Evolutionary conservation across 2,888 invertebrate species (phyloP).

Genomic region (Drosophila planitibia): DNA sequence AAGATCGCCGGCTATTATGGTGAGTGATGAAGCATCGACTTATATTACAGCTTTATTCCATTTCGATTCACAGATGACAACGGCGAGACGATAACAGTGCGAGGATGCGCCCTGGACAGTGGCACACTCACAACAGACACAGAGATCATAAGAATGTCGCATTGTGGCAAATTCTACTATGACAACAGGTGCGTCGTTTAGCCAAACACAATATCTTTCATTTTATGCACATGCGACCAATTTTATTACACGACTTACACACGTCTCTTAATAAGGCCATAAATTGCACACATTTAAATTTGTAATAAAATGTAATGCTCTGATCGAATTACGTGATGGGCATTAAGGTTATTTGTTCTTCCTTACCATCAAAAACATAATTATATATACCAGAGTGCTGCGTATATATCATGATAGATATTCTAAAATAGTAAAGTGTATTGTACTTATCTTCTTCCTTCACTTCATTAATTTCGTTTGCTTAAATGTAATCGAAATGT

Average conservation of each 20-base stretch:
- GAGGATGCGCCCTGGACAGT: conserved; percentile 97
- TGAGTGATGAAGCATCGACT: conserved; percentile 83
- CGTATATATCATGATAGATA: background rate
- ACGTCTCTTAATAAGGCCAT: conserved; percentile 8
- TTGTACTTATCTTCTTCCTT: background rate
- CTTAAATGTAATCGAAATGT: background rate
- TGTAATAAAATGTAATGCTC: conserved; percentile 22
- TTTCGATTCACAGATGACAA: conserved; percentile 88
- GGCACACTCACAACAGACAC: conserved; percentile 98
- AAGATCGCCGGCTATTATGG: conserved; percentile 97
- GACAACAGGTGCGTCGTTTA: conserved; percentile 89
- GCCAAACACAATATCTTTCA: background rate
- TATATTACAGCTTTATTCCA: conserved; percentile 16
- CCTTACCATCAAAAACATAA: background rate
- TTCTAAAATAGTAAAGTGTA: background rate
- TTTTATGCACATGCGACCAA: conserved; percentile 4
- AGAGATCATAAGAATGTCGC: conserved; percentile 98
- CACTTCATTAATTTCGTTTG: background rate
- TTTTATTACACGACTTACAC: conserved; percentile 13
- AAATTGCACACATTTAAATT: conserved; percentile 11
- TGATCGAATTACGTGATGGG: conserved; percentile 22
- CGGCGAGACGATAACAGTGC: conserved; percentile 93
- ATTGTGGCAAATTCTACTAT: conserved; percentile 97
- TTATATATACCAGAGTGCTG: background rate
- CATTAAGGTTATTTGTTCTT: background rate